These are phyloP conservation scores for Marcusenius ussheri DNA, from an alignment of 2,113 vertebrate species.

Conservation along the genomic window DNA sequence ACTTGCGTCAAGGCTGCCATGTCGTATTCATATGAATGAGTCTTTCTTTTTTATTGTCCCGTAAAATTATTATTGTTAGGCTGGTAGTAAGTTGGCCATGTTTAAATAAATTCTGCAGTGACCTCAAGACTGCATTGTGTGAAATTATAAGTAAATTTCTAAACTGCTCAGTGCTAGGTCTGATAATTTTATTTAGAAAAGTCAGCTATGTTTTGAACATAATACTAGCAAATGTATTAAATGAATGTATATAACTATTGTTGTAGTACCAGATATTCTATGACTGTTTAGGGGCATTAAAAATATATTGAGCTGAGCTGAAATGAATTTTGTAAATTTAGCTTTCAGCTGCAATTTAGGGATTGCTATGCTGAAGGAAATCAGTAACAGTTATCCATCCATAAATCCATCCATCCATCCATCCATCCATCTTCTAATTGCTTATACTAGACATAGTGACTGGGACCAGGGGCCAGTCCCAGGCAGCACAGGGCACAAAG, in stretches of 20 bases:
- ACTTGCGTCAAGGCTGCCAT: not conserved
- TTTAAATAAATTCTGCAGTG: not conserved
- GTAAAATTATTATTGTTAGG: not conserved
- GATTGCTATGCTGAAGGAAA: not conserved
- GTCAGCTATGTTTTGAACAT: not conserved
- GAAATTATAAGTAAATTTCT: not conserved
- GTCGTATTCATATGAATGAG: not conserved
- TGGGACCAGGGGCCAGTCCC: not conserved
- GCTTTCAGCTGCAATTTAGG: not conserved
- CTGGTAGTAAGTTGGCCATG: not conserved
- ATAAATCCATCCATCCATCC: not conserved
- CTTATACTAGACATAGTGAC: not conserved
- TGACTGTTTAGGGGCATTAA: not conserved
- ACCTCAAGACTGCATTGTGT: not conserved
- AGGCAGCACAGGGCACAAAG: not conserved
- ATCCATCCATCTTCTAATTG: not conserved
- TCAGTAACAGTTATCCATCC: not conserved
- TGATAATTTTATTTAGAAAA: not conserved
- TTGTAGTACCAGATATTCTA: not conserved
- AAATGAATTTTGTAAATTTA: not conserved
- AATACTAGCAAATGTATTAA: not conserved
- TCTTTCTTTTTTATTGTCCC: not conserved
- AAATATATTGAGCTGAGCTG: not conserved
- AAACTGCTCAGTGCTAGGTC: not conserved
- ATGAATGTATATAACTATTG: not conserved